Evolutionary conservation across 2,113 vertebrate genomes (phyloP), one percentile per base, ranked within the genome.

Genomic region (Columba livia): DNA sequence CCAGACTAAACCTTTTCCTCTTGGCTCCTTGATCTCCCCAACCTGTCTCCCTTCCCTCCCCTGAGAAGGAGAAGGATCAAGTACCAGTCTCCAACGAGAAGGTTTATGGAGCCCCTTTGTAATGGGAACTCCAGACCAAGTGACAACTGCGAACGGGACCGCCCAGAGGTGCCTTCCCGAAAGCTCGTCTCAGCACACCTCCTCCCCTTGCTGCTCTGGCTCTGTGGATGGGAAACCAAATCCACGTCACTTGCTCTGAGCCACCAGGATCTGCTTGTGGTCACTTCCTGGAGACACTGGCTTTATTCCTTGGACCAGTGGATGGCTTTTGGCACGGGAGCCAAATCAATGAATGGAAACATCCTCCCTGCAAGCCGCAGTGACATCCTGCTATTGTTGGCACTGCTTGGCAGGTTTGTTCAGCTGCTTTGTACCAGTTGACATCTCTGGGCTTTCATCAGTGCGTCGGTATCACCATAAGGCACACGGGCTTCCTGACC

Each of bases 331-430:
- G 92, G 95, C 86, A 87, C 0, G 0, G 73, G 80, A 94, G 70
- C 92, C 70, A 85, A 90, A 92, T 84, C 66, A 77, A 25, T 69
- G 83, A 95, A 95, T 90, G 90, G 94, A 93, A 97, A 97, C 96
- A 93, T 96, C 94, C 96, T 96, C 77, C 70, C 93, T 62, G 83
- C 0, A 2, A 94, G 87, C 83, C 34, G 74, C 92, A 92, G 94
- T 89, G 92, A 97, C 92, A 97, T 97, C 96, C 96, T 97, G 94
- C 92, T 95, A 97, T 97, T 97, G 96, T 97, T 97, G 96, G 94
- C 94, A 96, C 18, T 54, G 15, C 57, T 92, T 96, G 95, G 95
- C 96, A 96, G 88, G 96, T 95, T 96, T 97, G 86, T 95, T 96
- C 93, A 92, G 95, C 96, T 95, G 94, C 96, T 94, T 95, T 95